A percentile compares a stretch with the other conserved stretches of the same genome.
Evolutionary conservation across 2,113 vertebrate genomes (phyloP).

Genomic region (Pristiophorus japonicus): DNA sequence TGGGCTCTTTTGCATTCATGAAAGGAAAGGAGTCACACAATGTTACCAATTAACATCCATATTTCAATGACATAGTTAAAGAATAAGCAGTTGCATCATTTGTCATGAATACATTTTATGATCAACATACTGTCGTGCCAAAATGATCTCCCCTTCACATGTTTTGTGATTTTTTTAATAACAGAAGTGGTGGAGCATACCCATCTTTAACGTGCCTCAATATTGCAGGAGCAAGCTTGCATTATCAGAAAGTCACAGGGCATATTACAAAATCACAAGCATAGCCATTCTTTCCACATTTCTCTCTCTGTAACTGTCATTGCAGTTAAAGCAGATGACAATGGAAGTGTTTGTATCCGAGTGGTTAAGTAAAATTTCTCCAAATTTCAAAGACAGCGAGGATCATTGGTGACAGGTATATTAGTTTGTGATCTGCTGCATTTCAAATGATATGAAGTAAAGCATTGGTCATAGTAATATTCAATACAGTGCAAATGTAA

Average conservation of each 20-base stretch:
- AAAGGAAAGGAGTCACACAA: background rate
- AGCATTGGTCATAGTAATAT: background rate
- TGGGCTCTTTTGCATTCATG: background rate
- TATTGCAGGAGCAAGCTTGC: background rate
- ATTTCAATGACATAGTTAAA: background rate
- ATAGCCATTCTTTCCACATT: too few species aligned
- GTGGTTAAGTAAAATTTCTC: slow-evolving; percentile 18
- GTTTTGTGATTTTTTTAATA: background rate
- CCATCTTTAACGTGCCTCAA: background rate
- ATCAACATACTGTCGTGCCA: background rate
- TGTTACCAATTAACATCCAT: background rate
- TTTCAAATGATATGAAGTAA: slow-evolving; percentile 20
- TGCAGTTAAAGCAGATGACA: background rate
- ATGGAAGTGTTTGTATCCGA: background rate
- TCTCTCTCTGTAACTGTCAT: too few species aligned
- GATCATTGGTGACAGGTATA: background rate
- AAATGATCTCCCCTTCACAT: background rate
- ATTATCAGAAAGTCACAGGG: background rate
- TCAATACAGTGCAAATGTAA: background rate
- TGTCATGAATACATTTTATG: background rate
- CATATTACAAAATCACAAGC: background rate
- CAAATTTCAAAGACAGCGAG: background rate
- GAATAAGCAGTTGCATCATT: background rate
- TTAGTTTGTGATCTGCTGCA: background rate
- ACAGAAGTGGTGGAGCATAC: background rate